These are phyloP conservation scores for Cynopterus brachyotis DNA, from an alignment of 2,113 vertebrate species.

Conservation along the genomic window DNA sequence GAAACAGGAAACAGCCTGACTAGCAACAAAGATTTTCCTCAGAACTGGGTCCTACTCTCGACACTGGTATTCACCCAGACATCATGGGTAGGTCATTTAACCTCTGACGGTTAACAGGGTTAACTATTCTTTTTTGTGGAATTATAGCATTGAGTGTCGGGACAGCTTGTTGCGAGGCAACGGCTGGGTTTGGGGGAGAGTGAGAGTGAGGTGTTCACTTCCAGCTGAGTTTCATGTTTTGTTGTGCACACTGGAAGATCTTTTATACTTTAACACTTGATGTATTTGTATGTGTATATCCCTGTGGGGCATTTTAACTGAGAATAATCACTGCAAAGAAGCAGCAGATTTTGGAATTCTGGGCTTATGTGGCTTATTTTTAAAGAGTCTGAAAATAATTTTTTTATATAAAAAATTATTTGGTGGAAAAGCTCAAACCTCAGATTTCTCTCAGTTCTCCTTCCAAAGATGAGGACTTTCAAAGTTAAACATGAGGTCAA, in stretches of 20 bases:
- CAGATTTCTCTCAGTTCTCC: conserved; percentile 8
- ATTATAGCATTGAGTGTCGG: not conserved
- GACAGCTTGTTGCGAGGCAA: not conserved
- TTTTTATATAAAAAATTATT: not conserved
- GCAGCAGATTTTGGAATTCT: not conserved
- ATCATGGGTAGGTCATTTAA: not conserved
- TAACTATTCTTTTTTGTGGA: not conserved
- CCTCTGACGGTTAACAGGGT: not conserved
- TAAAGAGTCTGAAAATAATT: conserved; percentile 19
- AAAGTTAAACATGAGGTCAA: not conserved
- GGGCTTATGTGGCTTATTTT: not conserved
- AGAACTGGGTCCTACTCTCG: not conserved
- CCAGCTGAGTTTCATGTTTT: not conserved
- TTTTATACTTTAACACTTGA: not conserved
- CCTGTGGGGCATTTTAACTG: not conserved
- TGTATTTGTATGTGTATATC: not conserved
- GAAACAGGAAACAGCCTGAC: not conserved
- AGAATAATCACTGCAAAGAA: not conserved
- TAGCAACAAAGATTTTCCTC: not conserved
- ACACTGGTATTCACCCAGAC: not conserved
- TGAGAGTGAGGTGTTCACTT: not conserved
- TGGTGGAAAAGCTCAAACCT: not conserved
- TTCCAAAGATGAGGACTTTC: conserved; percentile 15
- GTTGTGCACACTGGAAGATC: not conserved
- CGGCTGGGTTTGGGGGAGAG: not conserved